phyloP scores from a whole-genome alignment of 2,888 invertebrate species.

The Adela reaumurella region DNA sequence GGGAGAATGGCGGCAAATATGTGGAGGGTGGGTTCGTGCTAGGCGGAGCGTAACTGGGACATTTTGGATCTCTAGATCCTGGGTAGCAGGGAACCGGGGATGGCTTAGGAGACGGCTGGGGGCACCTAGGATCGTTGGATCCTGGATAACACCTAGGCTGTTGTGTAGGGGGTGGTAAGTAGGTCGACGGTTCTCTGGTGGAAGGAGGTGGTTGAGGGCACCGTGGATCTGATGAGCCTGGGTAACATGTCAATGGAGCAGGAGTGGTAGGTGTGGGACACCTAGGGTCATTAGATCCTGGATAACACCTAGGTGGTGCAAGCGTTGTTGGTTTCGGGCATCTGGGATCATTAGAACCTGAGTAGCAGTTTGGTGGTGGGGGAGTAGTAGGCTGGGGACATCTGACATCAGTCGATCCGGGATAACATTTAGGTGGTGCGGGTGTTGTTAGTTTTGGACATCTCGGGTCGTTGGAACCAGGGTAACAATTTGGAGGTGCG shows the following conservation, averaged over 20 bases:
- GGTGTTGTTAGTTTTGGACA: conserved; percentile 23
- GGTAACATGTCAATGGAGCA: conserved; percentile 15
- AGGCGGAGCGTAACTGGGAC: conserved; percentile 13
- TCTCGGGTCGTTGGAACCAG: conserved; percentile 19
- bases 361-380: conserved; percentile 20
- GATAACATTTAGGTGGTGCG: conserved; percentile 23
- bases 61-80: conserved; percentile 22
- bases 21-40: conserved; percentile 22
- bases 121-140: conserved; percentile 18
- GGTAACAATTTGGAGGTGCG: conserved; percentile 16
- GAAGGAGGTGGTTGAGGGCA: conserved; percentile 25
- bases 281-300: conserved; percentile 29
- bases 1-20: conserved; percentile 44
- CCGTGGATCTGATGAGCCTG: conserved; percentile 20
- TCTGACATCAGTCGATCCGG: conserved; percentile 23
- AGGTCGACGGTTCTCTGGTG: too few species aligned
- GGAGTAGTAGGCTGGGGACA: conserved; percentile 25
- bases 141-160: too few species aligned
- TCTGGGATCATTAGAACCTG: conserved; percentile 15
- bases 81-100: conserved; percentile 14
- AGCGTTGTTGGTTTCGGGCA: conserved; percentile 15
- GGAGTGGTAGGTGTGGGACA: conserved; percentile 18
- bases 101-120: background rate
- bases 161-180: too few species aligned
- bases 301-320: conserved; percentile 16